Conservation (phyloP, 1,140 invertebrate genomes). For the Chionoecetes opilio region DNA sequence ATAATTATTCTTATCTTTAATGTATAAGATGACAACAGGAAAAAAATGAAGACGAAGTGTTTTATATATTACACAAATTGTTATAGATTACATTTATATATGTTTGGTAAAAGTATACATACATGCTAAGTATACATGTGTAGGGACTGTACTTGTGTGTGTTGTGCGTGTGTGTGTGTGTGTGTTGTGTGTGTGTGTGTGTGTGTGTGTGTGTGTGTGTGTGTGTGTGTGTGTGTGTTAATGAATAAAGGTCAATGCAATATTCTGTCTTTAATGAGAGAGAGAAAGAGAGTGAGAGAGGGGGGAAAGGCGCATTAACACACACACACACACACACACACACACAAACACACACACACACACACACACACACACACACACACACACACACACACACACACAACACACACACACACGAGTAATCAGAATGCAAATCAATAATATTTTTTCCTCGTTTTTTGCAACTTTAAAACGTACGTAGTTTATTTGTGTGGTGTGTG, state of each 20-base stretch:
- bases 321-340: background rate
- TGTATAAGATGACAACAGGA: too few species aligned
- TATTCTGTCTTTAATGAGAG: background rate
- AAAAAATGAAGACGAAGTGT: too few species aligned
- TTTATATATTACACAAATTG: too few species aligned
- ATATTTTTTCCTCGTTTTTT: background rate
- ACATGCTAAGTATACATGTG: background rate
- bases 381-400: too few species aligned
- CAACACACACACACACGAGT: background rate
- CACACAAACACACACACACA: background rate
- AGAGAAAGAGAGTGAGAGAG: too few species aligned
- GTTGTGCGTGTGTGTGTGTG: background rate
- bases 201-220: conserved; percentile 29
- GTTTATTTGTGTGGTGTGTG: background rate
- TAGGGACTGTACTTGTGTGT: background rate
- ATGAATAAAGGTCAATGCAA: conserved; percentile 5
- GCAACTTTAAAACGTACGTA: too few species aligned
- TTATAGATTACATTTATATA: too few species aligned
- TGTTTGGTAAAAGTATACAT: background rate
- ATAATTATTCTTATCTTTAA: too few species aligned
- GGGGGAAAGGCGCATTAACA: too few species aligned
- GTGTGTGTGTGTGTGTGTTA: background rate
- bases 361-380: background rate
- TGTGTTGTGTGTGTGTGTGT: background rate
- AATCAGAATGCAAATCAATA: conserved; percentile 20